phyloP scores from a whole-genome alignment of 2,113 vertebrate genomes.

The Mixornis gularis region DNA sequence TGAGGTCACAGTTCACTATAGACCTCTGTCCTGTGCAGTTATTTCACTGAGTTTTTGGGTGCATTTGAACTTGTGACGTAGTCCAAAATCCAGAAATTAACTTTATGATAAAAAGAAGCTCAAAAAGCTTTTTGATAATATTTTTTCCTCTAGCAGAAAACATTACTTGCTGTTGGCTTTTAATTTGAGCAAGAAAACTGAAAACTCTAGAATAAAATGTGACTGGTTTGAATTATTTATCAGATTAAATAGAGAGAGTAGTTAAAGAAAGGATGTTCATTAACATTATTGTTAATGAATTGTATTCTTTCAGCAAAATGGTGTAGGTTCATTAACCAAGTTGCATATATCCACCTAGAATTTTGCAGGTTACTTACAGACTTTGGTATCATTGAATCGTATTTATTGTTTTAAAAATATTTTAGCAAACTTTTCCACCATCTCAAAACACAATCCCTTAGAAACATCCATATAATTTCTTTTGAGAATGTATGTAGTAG shows the following conservation, averaged over 20 bases:
- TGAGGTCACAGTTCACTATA: neutral
- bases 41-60: neutral
- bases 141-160: neutral
- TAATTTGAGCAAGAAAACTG: neutral
- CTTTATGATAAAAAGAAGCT: neutral
- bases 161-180: neutral
- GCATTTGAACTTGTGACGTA: neutral
- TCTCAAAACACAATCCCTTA: neutral
- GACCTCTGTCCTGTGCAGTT: neutral
- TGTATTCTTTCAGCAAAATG: neutral
- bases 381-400: neutral
- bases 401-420: neutral
- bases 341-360: neutral
- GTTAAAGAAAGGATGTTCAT: neutral
- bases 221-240: neutral
- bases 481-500: neutral
- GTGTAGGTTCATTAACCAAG: neutral
- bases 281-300: neutral
- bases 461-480: neutral
- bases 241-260: neutral
- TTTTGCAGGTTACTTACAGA: neutral
- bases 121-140: neutral
- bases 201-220: neutral
- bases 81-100: neutral
- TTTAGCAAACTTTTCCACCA: neutral